Evolutionary conservation across 1,140 invertebrate genomes (phyloP).

Genomic region (Halictus rubicundus): DNA sequence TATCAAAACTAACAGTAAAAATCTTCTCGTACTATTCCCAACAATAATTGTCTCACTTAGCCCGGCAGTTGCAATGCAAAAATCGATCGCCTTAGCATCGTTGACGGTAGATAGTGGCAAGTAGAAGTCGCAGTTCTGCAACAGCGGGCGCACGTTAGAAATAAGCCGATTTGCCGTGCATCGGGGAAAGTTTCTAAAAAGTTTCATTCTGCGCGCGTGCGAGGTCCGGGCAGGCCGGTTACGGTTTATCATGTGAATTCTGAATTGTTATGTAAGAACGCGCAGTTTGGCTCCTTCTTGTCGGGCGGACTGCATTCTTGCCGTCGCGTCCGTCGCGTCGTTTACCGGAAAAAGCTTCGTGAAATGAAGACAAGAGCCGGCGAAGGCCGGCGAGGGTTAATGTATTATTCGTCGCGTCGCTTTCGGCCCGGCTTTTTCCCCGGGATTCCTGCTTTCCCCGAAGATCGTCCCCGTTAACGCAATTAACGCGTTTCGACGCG

Average conservation of each 20-base stretch:
- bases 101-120: too few species aligned
- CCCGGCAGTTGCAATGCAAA: too few species aligned
- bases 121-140: not conserved
- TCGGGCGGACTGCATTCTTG: conserved; percentile 54
- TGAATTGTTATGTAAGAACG: conserved; percentile 56
- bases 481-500: not conserved
- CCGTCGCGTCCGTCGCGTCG: conserved; percentile 45
- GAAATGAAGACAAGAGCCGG: conserved; percentile 47
- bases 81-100: too few species aligned
- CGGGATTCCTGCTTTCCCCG: not conserved
- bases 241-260: conserved; percentile 30
- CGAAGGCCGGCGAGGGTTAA: conserved; percentile 48
- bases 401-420: conserved; percentile 36
- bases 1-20: too few species aligned
- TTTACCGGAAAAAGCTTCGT: conserved; percentile 33
- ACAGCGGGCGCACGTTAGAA: not conserved
- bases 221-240: not conserved
- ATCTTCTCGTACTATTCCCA: too few species aligned
- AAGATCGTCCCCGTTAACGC: not conserved
- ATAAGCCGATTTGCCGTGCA: not conserved
- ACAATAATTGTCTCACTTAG: too few species aligned
- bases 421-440: not conserved
- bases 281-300: conserved; percentile 33
- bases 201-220: not conserved
- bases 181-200: not conserved